Evolutionary conservation across 2,888 invertebrate genomes (phyloP).

Genomic region (Horisme vitalbata): DNA sequence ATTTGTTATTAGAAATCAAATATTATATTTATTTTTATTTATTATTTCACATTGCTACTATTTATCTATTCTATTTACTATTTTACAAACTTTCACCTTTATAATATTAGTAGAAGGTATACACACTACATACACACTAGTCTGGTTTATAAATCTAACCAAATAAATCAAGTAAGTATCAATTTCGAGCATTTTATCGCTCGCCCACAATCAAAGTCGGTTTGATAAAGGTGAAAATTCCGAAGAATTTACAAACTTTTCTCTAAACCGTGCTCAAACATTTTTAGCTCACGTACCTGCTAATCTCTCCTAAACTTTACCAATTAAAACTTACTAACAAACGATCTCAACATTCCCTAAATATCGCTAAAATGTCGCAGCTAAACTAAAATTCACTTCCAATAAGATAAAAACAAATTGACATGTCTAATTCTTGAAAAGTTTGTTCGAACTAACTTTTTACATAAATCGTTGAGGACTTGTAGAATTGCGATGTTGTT

Average conservation of each 20-base stretch:
- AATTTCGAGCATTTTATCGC: too few species aligned
- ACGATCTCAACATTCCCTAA: conserved; percentile 14
- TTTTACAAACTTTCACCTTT: too few species aligned
- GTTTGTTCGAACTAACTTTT: conserved; percentile 34
- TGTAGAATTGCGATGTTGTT: too few species aligned
- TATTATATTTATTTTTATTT: too few species aligned
- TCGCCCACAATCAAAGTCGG: background rate
- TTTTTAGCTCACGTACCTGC: conserved; percentile 9
- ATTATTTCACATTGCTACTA: too few species aligned
- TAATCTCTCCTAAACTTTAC: conserved; percentile 18
- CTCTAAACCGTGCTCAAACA: background rate
- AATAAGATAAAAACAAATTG: conserved; percentile 35
- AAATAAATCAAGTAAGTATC: too few species aligned
- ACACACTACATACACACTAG: too few species aligned
- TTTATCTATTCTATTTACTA: too few species aligned
- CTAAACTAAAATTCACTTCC: conserved; percentile 20
- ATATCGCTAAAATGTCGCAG: conserved; percentile 13
- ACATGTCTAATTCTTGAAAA: conserved; percentile 30
- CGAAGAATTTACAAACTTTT: conserved; percentile 6
- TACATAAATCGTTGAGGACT: conserved; percentile 38
- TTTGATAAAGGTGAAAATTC: conserved; percentile 1
- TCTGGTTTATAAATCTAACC: too few species aligned
- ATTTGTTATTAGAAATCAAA: too few species aligned
- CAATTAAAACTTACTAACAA: conserved; percentile 22
- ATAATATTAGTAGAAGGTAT: too few species aligned